A percentile compares a stretch with the other conserved stretches of the same genome.
Evolutionary conservation across 2,797 vertebrate genomes (phyloP).

Genomic region (Brotula barbata): DNA sequence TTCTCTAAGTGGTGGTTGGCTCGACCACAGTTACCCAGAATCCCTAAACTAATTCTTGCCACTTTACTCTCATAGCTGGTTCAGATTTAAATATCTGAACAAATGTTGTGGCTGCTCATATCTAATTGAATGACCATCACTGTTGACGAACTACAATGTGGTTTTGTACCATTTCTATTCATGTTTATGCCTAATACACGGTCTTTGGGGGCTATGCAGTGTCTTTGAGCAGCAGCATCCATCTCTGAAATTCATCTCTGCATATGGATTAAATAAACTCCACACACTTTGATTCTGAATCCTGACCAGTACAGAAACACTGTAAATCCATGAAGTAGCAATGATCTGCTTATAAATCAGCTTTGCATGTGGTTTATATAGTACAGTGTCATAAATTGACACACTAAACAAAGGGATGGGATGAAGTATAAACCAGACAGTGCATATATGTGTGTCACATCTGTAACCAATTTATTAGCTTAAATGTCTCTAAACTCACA

Average conservation of each 20-base stretch:
- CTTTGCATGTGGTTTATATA: background rate
- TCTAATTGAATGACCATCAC: too few species aligned
- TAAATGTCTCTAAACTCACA: background rate
- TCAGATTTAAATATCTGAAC: too few species aligned
- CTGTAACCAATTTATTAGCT: background rate
- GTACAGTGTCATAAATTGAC: background rate
- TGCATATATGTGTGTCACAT: background rate
- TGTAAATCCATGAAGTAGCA: slow-evolving; percentile 6
- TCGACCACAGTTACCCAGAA: too few species aligned
- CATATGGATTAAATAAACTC: slow-evolving; percentile 5
- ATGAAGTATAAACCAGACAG: background rate
- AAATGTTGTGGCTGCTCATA: too few species aligned
- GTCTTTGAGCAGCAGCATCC: background rate
- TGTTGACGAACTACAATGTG: too few species aligned
- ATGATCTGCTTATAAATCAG: slow-evolving; percentile 22
- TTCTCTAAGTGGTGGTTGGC: too few species aligned
- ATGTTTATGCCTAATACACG: too few species aligned
- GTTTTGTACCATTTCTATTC: too few species aligned
- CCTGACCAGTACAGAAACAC: background rate
- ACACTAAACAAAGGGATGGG: slow-evolving; percentile 6
- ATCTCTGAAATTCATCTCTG: background rate
- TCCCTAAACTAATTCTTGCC: too few species aligned
- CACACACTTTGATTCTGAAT: background rate
- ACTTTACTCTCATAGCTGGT: too few species aligned
- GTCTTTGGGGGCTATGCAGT: too few species aligned